These are phyloP conservation scores for Arion vulgaris DNA, from an alignment of 1,140 invertebrate genomes.

Conservation along the genomic window DNA sequence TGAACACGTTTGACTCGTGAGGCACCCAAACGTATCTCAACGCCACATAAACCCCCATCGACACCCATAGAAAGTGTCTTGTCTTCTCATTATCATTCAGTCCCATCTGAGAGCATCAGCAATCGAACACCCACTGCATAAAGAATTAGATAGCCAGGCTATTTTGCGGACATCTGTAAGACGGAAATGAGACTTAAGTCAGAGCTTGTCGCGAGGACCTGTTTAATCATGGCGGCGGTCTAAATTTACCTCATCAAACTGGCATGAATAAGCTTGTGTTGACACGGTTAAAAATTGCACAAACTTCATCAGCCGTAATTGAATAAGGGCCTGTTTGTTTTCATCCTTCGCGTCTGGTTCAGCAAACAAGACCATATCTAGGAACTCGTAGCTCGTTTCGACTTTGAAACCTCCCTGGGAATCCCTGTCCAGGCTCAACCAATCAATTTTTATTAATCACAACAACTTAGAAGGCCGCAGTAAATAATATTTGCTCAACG, in stretches of 20 bases:
- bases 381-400: not conserved
- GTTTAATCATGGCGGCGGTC: slow-evolving; percentile 30
- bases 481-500: slow-evolving; percentile 40
- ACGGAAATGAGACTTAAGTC: slow-evolving; percentile 33
- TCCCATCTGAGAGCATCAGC: not conserved
- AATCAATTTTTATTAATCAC: slow-evolving; percentile 44
- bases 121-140: not conserved
- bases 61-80: not conserved
- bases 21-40: too few species aligned
- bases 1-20: too few species aligned
- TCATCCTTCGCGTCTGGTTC: slow-evolving; percentile 29
- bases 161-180: slow-evolving; percentile 14
- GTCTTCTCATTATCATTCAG: slow-evolving; percentile 1
- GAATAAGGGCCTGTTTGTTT: slow-evolving; percentile 43
- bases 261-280: slow-evolving; percentile 35
- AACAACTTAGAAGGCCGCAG: slow-evolving; percentile 39
- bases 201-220: not conserved
- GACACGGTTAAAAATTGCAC: slow-evolving; percentile 42
- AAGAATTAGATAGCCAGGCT: not conserved
- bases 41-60: too few species aligned
- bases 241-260: slow-evolving; percentile 32
- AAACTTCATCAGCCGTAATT: slow-evolving; percentile 40
- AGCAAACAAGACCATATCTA: slow-evolving; percentile 19
- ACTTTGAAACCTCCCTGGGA: slow-evolving; percentile 20
- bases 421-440: slow-evolving; percentile 4